Evolutionary conservation across 35 echinoderm and acorn worm species (phyloP).

Genomic region (Chiridota heheva): DNA sequence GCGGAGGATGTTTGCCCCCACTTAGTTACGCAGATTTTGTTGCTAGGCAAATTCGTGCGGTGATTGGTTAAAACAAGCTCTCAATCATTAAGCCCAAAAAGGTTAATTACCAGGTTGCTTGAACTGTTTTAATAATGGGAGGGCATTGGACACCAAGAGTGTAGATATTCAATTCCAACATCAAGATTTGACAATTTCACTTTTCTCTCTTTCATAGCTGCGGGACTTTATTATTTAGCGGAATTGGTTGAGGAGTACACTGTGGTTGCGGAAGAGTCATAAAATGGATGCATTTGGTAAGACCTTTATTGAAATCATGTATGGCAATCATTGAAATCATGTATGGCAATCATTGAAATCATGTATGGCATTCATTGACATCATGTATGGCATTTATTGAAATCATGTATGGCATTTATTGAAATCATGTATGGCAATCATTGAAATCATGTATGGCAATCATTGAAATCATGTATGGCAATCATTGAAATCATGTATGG

Average conservation of each 20-base stretch:
- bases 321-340: neutral
- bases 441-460: neutral
- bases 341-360: neutral
- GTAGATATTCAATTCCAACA: neutral
- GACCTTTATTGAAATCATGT: constrained; percentile 1
- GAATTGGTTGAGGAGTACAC: constrained; percentile 97
- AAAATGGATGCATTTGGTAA: constrained; percentile 74
- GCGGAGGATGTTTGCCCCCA: no score
- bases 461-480: no score
- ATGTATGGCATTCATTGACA: neutral
- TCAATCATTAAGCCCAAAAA: no score
- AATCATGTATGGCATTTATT: neutral
- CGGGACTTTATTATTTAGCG: constrained; percentile 94
- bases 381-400: neutral
- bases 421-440: neutral
- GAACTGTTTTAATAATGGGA: neutral
- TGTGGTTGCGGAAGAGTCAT: constrained; percentile 78
- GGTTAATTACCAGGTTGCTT: no score
- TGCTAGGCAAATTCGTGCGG: no score
- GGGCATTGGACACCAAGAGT: neutral
- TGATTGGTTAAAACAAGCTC: no score
- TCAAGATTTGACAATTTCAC: neutral
- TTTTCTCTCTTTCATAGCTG: constrained; percentile 61
- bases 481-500: no score
- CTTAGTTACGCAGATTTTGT: no score